These are phyloP conservation scores for Desoria tigrina DNA, from an alignment of 2,888 invertebrate genomes.

Conservation along the genomic window DNA sequence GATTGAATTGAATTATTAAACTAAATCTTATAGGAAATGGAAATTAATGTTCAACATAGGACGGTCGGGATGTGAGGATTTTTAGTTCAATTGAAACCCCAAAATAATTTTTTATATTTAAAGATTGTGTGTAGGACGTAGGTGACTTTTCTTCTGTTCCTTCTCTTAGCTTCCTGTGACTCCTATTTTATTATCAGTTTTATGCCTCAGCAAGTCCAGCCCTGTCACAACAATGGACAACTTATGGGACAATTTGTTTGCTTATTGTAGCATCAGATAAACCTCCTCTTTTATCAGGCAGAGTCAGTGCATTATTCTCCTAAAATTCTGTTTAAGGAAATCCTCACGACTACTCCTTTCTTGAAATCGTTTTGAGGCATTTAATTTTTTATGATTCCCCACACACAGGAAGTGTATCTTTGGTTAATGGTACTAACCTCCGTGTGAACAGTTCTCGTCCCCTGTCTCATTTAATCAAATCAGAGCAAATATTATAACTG, in stretches of 20 bases:
- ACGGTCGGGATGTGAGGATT: too few relatives aligned
- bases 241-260: constrained; percentile 14
- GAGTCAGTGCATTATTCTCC: constrained; percentile 1
- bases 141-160: constrained; percentile 1
- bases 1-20: too few relatives aligned
- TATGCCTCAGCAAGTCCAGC: constrained; percentile 30
- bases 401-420: not conserved
- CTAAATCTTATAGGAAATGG: too few relatives aligned
- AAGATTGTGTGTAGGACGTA: constrained; percentile 7
- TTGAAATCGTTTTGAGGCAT: not conserved
- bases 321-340: constrained; percentile 9
- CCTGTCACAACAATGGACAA: constrained; percentile 18
- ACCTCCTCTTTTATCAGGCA: not conserved
- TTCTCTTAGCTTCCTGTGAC: constrained; percentile 25
- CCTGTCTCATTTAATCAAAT: too few relatives aligned
- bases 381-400: not conserved
- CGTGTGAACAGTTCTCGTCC: constrained; percentile 14
- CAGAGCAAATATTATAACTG: too few relatives aligned
- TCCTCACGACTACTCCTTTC: constrained; percentile 12
- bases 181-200: constrained; percentile 35
- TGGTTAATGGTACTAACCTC: constrained; percentile 3
- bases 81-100: too few relatives aligned
- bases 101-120: too few relatives aligned
- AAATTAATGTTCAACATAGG: too few relatives aligned
- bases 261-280: constrained; percentile 21